Evolutionary conservation across 2,113 vertebrate genomes (phyloP), one percentile per base, ranked within the genome.

Genomic region (Raja brachyura): DNA sequence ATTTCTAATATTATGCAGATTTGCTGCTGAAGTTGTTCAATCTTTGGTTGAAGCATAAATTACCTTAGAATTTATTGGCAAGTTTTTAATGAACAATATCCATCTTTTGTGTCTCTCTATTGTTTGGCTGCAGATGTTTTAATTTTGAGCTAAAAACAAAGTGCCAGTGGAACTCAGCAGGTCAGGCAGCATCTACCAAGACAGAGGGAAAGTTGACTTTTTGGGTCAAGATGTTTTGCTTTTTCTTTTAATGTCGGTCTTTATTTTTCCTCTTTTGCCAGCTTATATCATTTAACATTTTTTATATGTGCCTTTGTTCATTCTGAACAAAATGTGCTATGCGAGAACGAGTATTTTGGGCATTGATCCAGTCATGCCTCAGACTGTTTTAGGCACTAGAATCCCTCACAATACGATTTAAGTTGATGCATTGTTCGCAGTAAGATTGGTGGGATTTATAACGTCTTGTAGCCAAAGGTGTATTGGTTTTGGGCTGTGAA

Each of bases 341-440:
- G 93, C 74, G 81, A 73, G 79, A 8, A 56, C 79, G 83, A 39
- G 75, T 61, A 7, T 13, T n/a, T 48, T 70, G 94, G 90, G 93
- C 90, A 33, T 56, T 33, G 22, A 16, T 93, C 94, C 93, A 94
- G n/a, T 33, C 85, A 78, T 56, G 39, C 90, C 33, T 92, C 68
- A 74, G 39, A 78, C 79, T 93, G 93, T 74, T 90, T 39, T 59
- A 3, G 93, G 94, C 93, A 1, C 0, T 90, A 6, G 86, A 88
- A 93, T 85, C n/a, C 94, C 33, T 70, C 93, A 66, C 94, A 78
- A 90, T 88, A 90, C 93, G 92, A 93, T 94, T 93, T 93, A 94
- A 83, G 66, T 70, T 93, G n/a, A 74, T 93, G 93, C 93, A n/a
- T 86, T 94, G 39, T 93, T 94, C 66, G 86, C 75, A 93, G 11